Conservation (phyloP, 2,113 vertebrate genomes). For the Perca fluviatilis region DNA sequence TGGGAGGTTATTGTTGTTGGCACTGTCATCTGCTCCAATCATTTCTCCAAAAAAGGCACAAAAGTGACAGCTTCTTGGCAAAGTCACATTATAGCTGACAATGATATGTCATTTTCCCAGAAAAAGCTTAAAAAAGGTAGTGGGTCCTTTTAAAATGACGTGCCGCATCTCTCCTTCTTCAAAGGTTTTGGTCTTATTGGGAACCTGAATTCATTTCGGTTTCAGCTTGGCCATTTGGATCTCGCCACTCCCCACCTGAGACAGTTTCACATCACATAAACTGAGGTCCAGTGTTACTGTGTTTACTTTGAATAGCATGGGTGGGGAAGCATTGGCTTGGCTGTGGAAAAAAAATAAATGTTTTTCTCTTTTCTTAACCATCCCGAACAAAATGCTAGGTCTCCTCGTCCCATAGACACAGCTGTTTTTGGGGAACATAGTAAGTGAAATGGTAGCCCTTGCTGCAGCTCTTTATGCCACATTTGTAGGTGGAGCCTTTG, state of each 20-base stretch:
- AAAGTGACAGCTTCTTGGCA: conserved; percentile 44
- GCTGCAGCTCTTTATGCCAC: conserved; percentile 98
- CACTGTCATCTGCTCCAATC: conserved; percentile 35
- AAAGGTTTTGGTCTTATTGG: conserved; percentile 60
- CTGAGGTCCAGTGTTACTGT: conserved; percentile 46
- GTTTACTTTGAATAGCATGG: conserved; percentile 43
- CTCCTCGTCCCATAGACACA: conserved; percentile 97
- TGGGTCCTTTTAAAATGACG: not conserved
- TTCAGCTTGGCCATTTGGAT: conserved; percentile 45
- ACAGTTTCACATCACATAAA: conserved; percentile 53
- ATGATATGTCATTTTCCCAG: conserved; percentile 11
- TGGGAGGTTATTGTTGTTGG: conserved; percentile 61
- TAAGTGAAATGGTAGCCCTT: conserved; percentile 94
- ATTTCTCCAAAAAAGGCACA: conserved; percentile 60
- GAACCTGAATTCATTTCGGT: conserved; percentile 53
- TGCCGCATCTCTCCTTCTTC: conserved; percentile 24
- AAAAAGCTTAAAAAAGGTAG: conserved; percentile 22
- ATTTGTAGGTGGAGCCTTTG: conserved; percentile 92
- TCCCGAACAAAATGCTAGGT: conserved; percentile 80
- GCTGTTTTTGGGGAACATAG: conserved; percentile 92
- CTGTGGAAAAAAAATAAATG: not conserved
- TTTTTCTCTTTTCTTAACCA: conserved; percentile 29
- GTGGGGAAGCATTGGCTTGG: conserved; percentile 32
- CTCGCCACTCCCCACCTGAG: conserved; percentile 46
- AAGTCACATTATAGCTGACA: conserved; percentile 30